Evolutionary conservation across 1,140 invertebrate species (phyloP), one percentile per base, ranked within the genome.

Genomic region (Akabosia matsudoensis): DNA sequence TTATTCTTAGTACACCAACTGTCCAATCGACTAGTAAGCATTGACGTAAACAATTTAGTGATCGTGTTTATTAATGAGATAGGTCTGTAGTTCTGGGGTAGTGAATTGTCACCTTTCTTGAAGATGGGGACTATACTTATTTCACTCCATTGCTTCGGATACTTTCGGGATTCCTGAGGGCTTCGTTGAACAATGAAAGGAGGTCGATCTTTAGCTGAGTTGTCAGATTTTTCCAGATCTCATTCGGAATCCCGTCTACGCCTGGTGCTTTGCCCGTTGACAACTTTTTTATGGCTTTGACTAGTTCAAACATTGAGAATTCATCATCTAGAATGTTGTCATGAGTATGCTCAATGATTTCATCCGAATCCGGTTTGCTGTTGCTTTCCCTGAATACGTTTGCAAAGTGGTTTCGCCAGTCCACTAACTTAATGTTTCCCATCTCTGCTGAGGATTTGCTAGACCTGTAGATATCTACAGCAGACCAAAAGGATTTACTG

Each of bases 21-120:
- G 7, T 77, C 70, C n/a, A 83, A 30, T 74, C 82, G 76, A 1
- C 70, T 75, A 18, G 70, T 67, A n/a, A 83, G 64, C 1, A 83
- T 74, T 4, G 54, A 74, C 0, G 79, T 78, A 33, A 81, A 82
- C 1, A 83, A 26, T 80, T 83, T 83, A 0, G 70, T 33, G 24
- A 74, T 52, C 16, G 75, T 76, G 72, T 82, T 82, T 1, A 82
- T 18, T 31, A 83, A 78, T 18, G 78, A 76, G 30, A 83, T 82
- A n/a, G 81, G 81, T 33, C 82, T 45, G 70, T 82, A 82, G 67
- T 83, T 83, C 30, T n/a, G 56, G 26, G 2, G 82, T 75, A 14
- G 74, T 71, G 16, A 56, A 14, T 1, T 33, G 33, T 81, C 78
- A 30, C 79, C 78, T 74, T 82, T 83, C 73, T 82, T 82, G 67